phyloP scores from a whole-genome alignment of 2,797 vertebrate species.

The Rhabdophis nuchalis region DNA sequence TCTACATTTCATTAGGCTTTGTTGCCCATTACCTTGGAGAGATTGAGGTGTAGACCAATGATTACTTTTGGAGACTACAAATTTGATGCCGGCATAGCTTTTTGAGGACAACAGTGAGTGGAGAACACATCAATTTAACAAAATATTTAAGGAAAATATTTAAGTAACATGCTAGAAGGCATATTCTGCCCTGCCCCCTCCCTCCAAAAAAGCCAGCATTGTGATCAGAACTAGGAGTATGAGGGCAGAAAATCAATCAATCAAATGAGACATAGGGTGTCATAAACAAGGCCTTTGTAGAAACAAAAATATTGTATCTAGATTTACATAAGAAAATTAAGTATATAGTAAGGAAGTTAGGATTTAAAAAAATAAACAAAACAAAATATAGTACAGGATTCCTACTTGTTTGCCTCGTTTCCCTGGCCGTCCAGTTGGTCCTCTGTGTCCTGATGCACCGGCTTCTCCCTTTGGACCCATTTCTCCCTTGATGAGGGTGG shows the following conservation, averaged over 20 bases:
- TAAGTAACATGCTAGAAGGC: not conserved
- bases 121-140: not conserved
- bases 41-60: not conserved
- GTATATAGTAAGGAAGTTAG: not conserved
- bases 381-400: not conserved
- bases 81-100: not conserved
- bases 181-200: not conserved
- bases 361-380: not conserved
- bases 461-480: constrained; percentile 96
- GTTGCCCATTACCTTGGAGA: not conserved
- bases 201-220: not conserved
- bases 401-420: constrained; percentile 96
- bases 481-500: constrained; percentile 79
- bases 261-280: not conserved
- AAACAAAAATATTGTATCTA: not conserved
- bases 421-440: constrained; percentile 92
- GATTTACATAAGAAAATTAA: rapidly evolving
- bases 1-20: not conserved
- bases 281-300: not conserved
- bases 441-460: constrained; percentile 88
- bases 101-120: not conserved
- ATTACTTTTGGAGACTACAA: not conserved
- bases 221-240: not conserved
- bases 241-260: not conserved
- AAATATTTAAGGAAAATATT: not conserved